Evolutionary conservation across 2,113 vertebrate species (phyloP).

Genomic region (Corythoichthys haematopterus): DNA sequence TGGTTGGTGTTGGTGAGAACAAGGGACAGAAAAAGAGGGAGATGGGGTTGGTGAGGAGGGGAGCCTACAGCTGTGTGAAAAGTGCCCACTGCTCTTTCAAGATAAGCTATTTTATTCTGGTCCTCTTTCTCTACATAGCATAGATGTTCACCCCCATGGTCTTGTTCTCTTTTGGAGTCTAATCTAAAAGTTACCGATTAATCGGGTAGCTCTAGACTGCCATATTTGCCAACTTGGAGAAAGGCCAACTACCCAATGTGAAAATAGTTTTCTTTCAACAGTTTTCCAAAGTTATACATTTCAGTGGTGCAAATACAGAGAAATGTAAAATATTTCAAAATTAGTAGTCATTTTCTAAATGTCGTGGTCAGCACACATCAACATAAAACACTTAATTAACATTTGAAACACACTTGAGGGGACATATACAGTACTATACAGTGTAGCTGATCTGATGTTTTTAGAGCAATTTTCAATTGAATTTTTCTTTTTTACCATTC

Average conservation of each 20-base stretch:
- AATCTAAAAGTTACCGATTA: constrained; percentile 56
- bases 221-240: constrained; percentile 48
- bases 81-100: constrained; percentile 71
- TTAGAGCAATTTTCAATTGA: too few species aligned
- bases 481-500: too few species aligned
- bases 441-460: too few species aligned
- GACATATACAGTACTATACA: too few species aligned
- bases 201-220: constrained; percentile 50
- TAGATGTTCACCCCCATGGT: constrained; percentile 52
- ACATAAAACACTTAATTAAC: too few species aligned
- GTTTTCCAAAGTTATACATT: constrained; percentile 13
- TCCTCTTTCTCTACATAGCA: constrained; percentile 38
- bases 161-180: constrained; percentile 59
- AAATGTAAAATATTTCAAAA: too few species aligned
- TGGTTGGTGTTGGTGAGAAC: constrained; percentile 17
- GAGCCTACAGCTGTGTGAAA: constrained; percentile 70
- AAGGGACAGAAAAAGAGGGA: constrained; percentile 43
- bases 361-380: too few species aligned
- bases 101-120: constrained; percentile 65
- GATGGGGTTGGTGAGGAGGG: constrained; percentile 38
- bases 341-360: too few species aligned
- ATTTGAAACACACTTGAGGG: too few species aligned
- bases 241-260: not conserved
- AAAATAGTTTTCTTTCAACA: constrained; percentile 15
- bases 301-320: constrained; percentile 4